Conservation (phyloP, 2,797 vertebrate species). For the Enteromius mattozi region DNA sequence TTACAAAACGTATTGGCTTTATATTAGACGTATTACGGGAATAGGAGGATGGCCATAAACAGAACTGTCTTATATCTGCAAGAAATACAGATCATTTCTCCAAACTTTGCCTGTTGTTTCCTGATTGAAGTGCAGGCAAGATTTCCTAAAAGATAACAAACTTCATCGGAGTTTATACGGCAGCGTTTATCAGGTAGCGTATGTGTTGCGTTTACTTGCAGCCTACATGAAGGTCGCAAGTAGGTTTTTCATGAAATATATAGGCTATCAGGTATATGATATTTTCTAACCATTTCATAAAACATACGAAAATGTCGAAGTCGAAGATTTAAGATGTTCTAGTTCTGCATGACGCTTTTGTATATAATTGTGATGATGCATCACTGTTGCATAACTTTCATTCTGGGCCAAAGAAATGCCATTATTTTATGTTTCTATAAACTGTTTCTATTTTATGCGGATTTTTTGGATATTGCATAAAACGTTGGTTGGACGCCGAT, state of each 20-base stretch:
- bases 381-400: background rate
- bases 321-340: background rate
- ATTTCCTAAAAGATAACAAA: background rate
- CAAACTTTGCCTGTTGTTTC: background rate
- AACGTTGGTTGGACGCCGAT: background rate
- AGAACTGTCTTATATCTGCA: background rate
- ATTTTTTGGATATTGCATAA: background rate
- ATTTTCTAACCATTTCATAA: background rate
- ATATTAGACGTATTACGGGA: constrained; percentile 43
- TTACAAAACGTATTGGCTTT: background rate
- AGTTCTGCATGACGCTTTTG: background rate
- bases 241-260: background rate
- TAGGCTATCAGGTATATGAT: background rate
- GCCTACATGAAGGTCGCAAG: background rate
- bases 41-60: background rate
- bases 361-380: background rate
- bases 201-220: background rate
- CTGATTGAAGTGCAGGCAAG: background rate
- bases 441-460: background rate
- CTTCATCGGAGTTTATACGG: background rate
- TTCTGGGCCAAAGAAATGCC: background rate
- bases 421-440: too few species aligned
- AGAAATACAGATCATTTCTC: background rate
- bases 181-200: background rate
- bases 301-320: background rate